Percentiles rank a stretch among this genome's conserved stretches.
Conservation (phyloP, 2,113 vertebrate genomes). For the Scomber scombrus region DNA sequence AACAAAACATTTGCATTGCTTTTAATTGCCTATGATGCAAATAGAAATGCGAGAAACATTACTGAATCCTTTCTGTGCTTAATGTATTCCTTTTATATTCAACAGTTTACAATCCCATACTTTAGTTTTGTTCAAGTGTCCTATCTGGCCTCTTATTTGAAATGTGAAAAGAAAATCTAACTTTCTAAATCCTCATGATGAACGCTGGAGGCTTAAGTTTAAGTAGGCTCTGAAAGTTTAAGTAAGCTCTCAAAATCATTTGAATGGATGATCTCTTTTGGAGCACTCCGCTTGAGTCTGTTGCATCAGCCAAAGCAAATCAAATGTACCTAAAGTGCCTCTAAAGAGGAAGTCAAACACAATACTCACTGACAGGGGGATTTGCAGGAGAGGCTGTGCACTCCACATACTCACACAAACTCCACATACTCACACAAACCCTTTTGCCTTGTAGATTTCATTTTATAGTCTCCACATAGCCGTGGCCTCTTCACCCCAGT, state of each 20-base stretch:
- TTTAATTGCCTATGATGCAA: constrained; percentile 3
- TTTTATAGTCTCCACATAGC: constrained; percentile 29
- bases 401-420: not conserved
- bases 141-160: not conserved
- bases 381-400: constrained; percentile 13
- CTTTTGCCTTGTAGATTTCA: constrained; percentile 5
- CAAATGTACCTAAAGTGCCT: constrained; percentile 38
- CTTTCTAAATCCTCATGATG: not conserved
- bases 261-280: constrained; percentile 20
- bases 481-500: constrained; percentile 27
- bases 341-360: constrained; percentile 36
- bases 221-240: no score
- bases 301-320: constrained; percentile 49
- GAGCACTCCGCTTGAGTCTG: constrained; percentile 25
- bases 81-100: no score
- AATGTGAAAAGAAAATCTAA: not conserved
- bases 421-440: constrained; percentile 10
- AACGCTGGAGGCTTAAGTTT: not conserved
- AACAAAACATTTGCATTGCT: constrained; percentile 3
- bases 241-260: constrained; percentile 23
- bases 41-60: not conserved
- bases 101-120: not conserved
- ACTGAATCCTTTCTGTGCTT: no score
- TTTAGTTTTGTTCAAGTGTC: not conserved
- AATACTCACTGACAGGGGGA: constrained; percentile 31